Base-by-base conservation (phyloP, 2,888 invertebrate species). In the Tanytarsus gracilentus region DNA sequence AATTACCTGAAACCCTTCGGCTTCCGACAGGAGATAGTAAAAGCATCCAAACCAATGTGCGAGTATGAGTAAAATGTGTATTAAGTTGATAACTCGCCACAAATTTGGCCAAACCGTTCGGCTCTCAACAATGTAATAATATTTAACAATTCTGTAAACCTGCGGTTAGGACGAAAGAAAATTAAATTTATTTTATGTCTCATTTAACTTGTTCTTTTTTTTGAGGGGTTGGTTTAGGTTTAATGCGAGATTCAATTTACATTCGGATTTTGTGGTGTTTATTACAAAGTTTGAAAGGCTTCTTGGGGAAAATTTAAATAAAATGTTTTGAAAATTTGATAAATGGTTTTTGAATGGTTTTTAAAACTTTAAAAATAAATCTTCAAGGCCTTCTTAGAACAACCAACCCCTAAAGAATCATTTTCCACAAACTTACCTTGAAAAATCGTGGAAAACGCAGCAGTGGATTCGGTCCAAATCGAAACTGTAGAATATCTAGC, bases 41-140 rank as follows among this genome's bases (percentile, higher is more conserved):
- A 96, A 96, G 75, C 95, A 96, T 61, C 96, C 96, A 72, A 96
- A 96, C 96, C 96, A 96, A 72, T 96, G 96, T 55, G 95, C 94
- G 68, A 95, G 79, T 69, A 96, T 89, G 67, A 96, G 83, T 65
- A 96, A 81, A 68, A 96, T 94, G 73, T 96, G 96, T 66, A 95
- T 91, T 64, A 96, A 80, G 77, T 95, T 96, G 69, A 93, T 84
- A 65, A 96, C 96, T 14, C 96, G 80, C 90, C 95, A 94, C 72
- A 96, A 81, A 78, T 96, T 96, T 23, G 96, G 96, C 76, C 93
- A 96, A 62, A 95, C 88, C 4, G 95, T 95, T 67, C 95, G 78
- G 55, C 95, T 94, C 75, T 96, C 96, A 68, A 95, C 92, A 79
- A 95, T 94, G 76, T 94, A 93, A 76, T 96, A 95, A 75, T 92